Percentiles rank a stretch among this genome's conserved stretches.
phyloP scores from a whole-genome alignment of 2,113 vertebrate genomes.

The Zosterops pallidus region DNA sequence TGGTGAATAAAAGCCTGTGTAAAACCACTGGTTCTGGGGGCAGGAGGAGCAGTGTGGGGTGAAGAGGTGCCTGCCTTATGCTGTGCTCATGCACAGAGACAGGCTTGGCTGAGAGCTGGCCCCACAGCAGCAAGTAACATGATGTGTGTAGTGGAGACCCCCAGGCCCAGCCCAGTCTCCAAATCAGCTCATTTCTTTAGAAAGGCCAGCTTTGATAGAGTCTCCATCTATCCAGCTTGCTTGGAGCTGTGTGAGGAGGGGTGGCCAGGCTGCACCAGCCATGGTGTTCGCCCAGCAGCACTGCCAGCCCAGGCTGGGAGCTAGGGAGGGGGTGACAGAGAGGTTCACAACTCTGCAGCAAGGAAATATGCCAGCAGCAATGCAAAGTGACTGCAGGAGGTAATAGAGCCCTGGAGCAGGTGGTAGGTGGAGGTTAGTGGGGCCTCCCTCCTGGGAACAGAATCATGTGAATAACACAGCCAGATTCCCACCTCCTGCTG shows the following conservation, averaged over 20 bases:
- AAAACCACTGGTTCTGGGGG: neutral
- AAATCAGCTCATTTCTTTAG: neutral
- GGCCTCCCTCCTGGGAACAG: neutral
- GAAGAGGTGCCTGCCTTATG: neutral
- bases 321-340: neutral
- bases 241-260: neutral
- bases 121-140: neutral
- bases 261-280: neutral
- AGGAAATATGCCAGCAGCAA: constrained; percentile 20
- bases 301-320: neutral
- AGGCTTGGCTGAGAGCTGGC: neutral
- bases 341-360: neutral
- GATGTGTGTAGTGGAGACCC: neutral
- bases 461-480: neutral
- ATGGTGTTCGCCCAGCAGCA: rapidly evolving
- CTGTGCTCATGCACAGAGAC: rapidly evolving
- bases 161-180: neutral
- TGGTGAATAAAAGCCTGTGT: neutral
- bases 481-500: neutral
- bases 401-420: neutral
- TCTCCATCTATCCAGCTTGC: neutral
- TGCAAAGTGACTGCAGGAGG: constrained; percentile 13
- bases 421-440: neutral
- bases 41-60: neutral
- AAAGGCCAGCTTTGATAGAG: neutral